Conservation (phyloP, 2,797 vertebrate species). For the Avahi laniger region DNA sequence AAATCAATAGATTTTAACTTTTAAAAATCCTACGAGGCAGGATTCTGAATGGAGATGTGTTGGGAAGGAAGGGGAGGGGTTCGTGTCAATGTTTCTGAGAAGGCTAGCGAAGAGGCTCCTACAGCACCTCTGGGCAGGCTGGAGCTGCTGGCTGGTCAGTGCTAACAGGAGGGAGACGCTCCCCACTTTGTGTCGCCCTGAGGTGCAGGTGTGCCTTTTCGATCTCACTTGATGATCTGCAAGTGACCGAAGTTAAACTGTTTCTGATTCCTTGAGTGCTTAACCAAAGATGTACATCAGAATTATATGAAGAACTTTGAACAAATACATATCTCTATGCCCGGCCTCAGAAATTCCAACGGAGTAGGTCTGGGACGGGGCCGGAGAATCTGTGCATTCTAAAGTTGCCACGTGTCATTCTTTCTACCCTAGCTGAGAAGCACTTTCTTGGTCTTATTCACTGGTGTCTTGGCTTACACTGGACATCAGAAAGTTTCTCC, state of each 20-base stretch:
- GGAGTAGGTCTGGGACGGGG: not conserved
- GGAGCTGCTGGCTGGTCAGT: not conserved
- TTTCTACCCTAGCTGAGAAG: not conserved
- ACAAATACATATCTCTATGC: not conserved
- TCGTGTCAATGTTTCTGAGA: not conserved
- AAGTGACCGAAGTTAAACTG: not conserved
- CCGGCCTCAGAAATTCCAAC: not conserved
- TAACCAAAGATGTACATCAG: not conserved
- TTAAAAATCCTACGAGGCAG: not conserved
- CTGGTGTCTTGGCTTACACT: not conserved
- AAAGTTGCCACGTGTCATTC: too few relatives aligned
- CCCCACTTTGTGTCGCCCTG: not conserved
- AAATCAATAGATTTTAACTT: not conserved
- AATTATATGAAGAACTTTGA: not conserved
- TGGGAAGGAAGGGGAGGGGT: not conserved
- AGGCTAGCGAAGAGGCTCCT: not conserved
- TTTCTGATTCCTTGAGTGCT: not conserved
- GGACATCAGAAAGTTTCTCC: not conserved
- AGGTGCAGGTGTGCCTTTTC: not conserved
- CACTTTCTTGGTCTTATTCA: not conserved
- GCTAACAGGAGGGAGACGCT: accelerated
- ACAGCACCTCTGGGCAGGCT: not conserved
- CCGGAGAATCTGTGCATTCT: not conserved
- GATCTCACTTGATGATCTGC: not conserved
- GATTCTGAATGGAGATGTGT: not conserved